A percentile compares a stretch with the other conserved stretches of the same genome.
Conservation (phyloP, 2,888 invertebrate genomes). For the Ophraella communa region DNA sequence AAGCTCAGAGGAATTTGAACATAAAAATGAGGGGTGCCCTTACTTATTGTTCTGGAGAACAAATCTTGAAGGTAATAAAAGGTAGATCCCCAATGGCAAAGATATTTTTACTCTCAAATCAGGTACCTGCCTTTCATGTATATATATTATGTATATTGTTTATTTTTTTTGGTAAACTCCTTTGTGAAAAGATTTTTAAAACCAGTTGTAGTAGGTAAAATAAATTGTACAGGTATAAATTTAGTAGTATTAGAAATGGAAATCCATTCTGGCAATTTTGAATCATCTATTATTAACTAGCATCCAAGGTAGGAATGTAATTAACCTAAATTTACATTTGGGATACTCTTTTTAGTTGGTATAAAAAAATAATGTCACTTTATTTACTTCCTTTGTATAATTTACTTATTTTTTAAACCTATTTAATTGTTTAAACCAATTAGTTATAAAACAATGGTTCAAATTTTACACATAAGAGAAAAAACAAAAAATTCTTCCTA, state of each 20-base stretch:
- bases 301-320: no score
- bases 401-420: no score
- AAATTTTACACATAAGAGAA: no score
- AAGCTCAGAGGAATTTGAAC: neutral
- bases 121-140: neutral
- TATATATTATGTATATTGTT: no score
- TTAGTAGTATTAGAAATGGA: neutral
- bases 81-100: neutral
- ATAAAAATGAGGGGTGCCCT: constrained; percentile 1
- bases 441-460: no score
- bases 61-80: constrained; percentile 1
- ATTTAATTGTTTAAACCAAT: no score
- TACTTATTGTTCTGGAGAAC: neutral
- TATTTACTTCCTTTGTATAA: no score
- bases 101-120: neutral
- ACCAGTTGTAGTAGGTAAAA: neutral
- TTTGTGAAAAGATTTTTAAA: neutral
- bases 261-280: neutral
- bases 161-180: neutral
- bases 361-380: no score
- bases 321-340: no score
- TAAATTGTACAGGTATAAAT: neutral
- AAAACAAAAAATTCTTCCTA: no score
- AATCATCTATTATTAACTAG: no score
- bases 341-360: no score